Conservation (phyloP, 2,113 vertebrate species). For the rat (Rattus norvegicus) region DNA sequence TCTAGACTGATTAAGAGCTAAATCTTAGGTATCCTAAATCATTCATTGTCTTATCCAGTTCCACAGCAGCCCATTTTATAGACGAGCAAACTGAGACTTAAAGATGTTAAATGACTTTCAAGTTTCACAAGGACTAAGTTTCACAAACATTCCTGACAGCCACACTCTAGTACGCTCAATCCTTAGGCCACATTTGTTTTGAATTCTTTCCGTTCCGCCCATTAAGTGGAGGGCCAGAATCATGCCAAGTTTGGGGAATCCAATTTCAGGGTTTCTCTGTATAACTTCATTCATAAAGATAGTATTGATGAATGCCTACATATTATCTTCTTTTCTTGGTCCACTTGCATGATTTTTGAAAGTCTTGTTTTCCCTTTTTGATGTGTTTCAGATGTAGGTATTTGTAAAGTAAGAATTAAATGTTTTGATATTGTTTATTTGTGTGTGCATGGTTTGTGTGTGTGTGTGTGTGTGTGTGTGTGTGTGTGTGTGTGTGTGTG, state of each 20-base stretch:
- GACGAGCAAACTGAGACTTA: neutral
- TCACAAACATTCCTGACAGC: neutral
- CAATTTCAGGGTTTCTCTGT: neutral
- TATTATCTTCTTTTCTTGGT: neutral
- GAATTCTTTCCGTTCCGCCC: neutral
- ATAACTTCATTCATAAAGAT: neutral
- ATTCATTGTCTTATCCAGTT: neutral
- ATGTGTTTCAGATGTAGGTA: constrained; percentile 1
- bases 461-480: neutral
- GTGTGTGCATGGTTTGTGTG: neutral
- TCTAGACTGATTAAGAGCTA: neutral
- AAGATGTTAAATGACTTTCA: neutral
- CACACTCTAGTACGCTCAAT: neutral
- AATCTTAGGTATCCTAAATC: neutral
- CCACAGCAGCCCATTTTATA: constrained; percentile 6
- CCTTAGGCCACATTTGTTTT: neutral
- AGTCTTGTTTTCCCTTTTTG: neutral
- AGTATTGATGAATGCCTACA: neutral
- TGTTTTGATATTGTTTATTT: neutral
- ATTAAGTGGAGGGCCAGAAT: neutral
- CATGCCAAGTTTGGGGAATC: neutral
- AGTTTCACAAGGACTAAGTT: neutral
- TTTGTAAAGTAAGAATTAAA: neutral
- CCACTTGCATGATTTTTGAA: neutral
- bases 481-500: neutral